phyloP scores from a whole-genome alignment of 2,888 invertebrate species.

The Zygothrica quintamaculata region DNA sequence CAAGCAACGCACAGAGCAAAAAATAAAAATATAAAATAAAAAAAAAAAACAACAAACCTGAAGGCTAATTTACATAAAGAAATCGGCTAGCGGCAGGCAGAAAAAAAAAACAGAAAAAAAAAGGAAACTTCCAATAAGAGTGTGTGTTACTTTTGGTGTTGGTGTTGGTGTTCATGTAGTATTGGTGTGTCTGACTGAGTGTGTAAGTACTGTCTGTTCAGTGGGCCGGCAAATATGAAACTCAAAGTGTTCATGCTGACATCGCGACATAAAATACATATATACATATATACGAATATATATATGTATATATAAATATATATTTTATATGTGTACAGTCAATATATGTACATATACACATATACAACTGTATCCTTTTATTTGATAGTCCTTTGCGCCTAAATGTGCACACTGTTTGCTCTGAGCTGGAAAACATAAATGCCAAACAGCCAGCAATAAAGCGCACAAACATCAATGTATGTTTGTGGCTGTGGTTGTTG shows the following conservation, averaged over 20 bases:
- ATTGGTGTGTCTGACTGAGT: constrained; percentile 9
- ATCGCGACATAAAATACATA: constrained; percentile 62
- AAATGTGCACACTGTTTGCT: constrained; percentile 64
- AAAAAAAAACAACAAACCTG: constrained; percentile 47
- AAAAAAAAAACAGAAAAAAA: constrained; percentile 22
- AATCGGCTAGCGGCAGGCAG: constrained; percentile 65
- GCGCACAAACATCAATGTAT: constrained; percentile 42
- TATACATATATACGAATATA: constrained; percentile 3
- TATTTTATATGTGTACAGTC: constrained; percentile 7
- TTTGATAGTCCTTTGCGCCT: constrained; percentile 68
- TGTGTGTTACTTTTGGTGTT: constrained; percentile 2
- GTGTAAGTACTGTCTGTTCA: constrained; percentile 35
- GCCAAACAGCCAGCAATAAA: constrained; percentile 51
- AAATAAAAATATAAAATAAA: too few species aligned
- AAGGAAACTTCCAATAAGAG: constrained; percentile 16
- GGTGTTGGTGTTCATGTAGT: constrained; percentile 9
- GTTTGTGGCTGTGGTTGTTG: too few species aligned
- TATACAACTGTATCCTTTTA: constrained; percentile 56
- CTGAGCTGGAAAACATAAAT: constrained; percentile 54
- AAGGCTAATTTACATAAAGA: constrained; percentile 75
- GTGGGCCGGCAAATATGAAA: constrained; percentile 73
- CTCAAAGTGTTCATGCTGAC: constrained; percentile 76
- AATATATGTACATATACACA: constrained; percentile 6
- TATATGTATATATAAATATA: constrained; percentile 2
- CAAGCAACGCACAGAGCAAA: constrained; percentile 14